Evolutionary conservation across 2,888 invertebrate species (phyloP).

Genomic region (Chrysodeixis includens): DNA sequence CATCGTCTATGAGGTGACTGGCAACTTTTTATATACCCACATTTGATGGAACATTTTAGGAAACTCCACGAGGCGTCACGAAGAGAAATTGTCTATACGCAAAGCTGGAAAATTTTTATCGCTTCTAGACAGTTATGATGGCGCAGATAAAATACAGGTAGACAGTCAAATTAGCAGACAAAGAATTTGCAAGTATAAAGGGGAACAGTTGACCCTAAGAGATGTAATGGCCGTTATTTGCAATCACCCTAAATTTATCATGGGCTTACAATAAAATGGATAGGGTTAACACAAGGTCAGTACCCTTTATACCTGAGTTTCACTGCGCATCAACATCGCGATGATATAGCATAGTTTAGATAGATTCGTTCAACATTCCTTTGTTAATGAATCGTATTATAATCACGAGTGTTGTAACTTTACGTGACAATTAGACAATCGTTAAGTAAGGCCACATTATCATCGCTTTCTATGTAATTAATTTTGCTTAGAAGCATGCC

Average conservation of each 20-base stretch:
- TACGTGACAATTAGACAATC: slow-evolving; percentile 22
- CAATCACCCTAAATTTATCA: background rate
- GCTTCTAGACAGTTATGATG: slow-evolving; percentile 4
- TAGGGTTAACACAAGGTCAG: slow-evolving; percentile 30
- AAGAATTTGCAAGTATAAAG: background rate
- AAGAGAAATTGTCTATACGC: background rate
- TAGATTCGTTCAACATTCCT: background rate
- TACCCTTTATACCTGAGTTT: slow-evolving; percentile 10
- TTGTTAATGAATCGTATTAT: slow-evolving; percentile 7
- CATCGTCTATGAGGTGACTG: background rate
- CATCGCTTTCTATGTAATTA: background rate
- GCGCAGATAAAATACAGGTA: background rate
- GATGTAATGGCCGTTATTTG: background rate
- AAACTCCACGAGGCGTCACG: background rate
- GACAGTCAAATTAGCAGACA: background rate
- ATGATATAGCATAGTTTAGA: background rate
- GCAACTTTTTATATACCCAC: slow-evolving; percentile 4
- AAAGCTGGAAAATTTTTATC: background rate
- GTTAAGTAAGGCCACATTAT: background rate
- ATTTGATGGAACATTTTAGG: background rate
- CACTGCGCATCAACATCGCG: background rate
- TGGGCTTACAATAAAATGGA: slow-evolving; percentile 5
- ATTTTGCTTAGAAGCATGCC: background rate
- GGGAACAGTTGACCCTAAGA: background rate
- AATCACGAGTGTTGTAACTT: background rate